Evolutionary conservation across 2,113 vertebrate species (phyloP), one percentile per base, ranked within the genome.

Genomic region (Pholis gunnellus): DNA sequence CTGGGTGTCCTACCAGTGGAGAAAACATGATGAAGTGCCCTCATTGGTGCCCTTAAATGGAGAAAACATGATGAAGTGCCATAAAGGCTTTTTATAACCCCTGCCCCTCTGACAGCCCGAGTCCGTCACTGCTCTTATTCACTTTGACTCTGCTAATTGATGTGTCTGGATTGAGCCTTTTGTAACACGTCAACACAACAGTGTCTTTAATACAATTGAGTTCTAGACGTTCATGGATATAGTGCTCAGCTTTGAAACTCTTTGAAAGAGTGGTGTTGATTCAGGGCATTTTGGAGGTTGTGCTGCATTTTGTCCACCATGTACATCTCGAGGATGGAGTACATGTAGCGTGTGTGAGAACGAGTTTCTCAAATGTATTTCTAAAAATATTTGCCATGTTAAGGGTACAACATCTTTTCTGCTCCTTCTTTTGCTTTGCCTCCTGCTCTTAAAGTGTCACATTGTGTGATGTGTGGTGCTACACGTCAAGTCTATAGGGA

Each of bases 401-500:
- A 9, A 36, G 20, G 11, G 27, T 46, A 22, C 7, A 22, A 13
- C 2, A 8, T 4, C 25, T 67, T 66, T 56, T 18, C 38, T 22
- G 44, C 17, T 48, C 14, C n/a, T 20, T 36, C 7, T 17, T 48
- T 27, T 25, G 13, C 29, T 36, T 22, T 68, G 25, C 17, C 13
- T 36, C 1, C 18, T n/a, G 9, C 46, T 48, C 5, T 25, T 8
- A 68, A 60, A 20, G 22, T 46, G 63, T 67, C 36, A 31, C 2
- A 29, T 10, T 38, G 22, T 70, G 20, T 29, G 29, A 13, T 70
- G 10, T 14, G 17, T 38, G 31, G 8, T 18, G 27, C 38, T 25
- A 27, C 44, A 36, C 36, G 61, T 48, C 59, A 64, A 25, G 42
- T 59, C 56, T n/a, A 61, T 34, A 70, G 46, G 52, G 63, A 52